phyloP scores from a whole-genome alignment of 2,113 vertebrate genomes.

The Deroptyus accipitrinus region DNA sequence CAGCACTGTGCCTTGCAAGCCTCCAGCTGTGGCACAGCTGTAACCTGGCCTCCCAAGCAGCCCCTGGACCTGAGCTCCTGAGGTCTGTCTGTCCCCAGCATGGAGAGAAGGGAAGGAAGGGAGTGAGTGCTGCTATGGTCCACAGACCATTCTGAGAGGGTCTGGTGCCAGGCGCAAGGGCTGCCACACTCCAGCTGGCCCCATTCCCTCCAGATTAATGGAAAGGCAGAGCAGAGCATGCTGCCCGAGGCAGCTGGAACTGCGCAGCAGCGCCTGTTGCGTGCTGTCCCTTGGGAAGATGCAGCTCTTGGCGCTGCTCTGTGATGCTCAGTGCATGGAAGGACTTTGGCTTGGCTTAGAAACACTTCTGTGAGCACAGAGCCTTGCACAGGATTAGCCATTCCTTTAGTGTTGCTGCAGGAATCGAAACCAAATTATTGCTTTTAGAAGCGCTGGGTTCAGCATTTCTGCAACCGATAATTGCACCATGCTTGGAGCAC shows the following conservation, averaged over 20 bases:
- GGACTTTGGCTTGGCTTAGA: neutral
- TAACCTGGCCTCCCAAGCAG: neutral
- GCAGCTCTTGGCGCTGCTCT: fast-evolving
- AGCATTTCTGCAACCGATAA: neutral
- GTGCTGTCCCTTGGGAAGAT: fast-evolving
- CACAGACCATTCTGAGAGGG: neutral
- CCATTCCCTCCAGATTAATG: neutral
- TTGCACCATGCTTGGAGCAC: neutral
- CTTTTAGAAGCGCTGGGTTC: neutral
- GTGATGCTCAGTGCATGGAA: fast-evolving
- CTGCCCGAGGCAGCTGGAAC: neutral
- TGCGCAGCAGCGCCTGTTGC: neutral
- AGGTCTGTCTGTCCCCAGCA: neutral
- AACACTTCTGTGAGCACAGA: fast-evolving
- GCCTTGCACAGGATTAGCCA: fast-evolving
- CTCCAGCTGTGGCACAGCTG: neutral
- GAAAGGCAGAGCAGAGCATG: neutral
- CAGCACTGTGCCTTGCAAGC: neutral
- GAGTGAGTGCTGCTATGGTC: fast-evolving
- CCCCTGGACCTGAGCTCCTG: neutral
- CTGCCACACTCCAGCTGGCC: neutral
- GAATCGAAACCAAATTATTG: neutral
- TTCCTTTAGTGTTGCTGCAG: neutral
- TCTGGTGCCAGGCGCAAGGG: neutral
- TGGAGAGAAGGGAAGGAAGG: neutral